Percentiles rank a stretch among this genome's conserved stretches.
phyloP scores from a whole-genome alignment of 1,140 invertebrate genomes.

The Linepithema humile region DNA sequence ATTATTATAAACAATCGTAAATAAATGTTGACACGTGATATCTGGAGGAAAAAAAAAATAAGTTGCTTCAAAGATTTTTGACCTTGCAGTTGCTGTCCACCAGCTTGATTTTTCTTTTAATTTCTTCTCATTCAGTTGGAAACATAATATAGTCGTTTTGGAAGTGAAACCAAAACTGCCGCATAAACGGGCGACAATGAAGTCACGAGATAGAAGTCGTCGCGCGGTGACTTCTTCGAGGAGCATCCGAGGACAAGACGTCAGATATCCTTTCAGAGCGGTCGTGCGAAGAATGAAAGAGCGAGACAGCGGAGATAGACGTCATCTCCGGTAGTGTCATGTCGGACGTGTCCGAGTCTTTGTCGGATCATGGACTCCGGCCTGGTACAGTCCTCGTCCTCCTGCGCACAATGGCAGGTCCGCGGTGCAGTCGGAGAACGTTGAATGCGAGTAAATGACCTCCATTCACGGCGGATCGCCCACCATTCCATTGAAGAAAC shows the following conservation, averaged over 20 bases:
- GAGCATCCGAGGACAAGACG: conserved; percentile 60
- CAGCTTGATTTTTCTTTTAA: conserved; percentile 46
- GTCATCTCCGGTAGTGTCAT: conserved; percentile 63
- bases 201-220: conserved; percentile 53
- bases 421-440: conserved; percentile 71
- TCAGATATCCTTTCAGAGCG: conserved; percentile 68
- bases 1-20: conserved; percentile 18
- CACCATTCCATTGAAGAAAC: conserved; percentile 76
- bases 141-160: conserved; percentile 65
- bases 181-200: conserved; percentile 52
- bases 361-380: conserved; percentile 74
- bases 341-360: conserved; percentile 71
- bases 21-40: background rate
- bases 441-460: conserved; percentile 82
- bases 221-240: conserved; percentile 58
- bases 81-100: conserved; percentile 23
- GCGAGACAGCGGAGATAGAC: conserved; percentile 58
- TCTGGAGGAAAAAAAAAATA: background rate
- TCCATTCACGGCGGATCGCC: conserved; percentile 80
- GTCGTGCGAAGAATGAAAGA: conserved; percentile 53
- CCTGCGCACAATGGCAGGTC: conserved; percentile 76
- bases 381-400: conserved; percentile 68
- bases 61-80: conserved; percentile 32
- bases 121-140: conserved; percentile 52
- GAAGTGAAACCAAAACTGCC: conserved; percentile 58